These are phyloP conservation scores for Trachemys scripta DNA, from an alignment of 2,113 vertebrate species.

Conservation along the genomic window DNA sequence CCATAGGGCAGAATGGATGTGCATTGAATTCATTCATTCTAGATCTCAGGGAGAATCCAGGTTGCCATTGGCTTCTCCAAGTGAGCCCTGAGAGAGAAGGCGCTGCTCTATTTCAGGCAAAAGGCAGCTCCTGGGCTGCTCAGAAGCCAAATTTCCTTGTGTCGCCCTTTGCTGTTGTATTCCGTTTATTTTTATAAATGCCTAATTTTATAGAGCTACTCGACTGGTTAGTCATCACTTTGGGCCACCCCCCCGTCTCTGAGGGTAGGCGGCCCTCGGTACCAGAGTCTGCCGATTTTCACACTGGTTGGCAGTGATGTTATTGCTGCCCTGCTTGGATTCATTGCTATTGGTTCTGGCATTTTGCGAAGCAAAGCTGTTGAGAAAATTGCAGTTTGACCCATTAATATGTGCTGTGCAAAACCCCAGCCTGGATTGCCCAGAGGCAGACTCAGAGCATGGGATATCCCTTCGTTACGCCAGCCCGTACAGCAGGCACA, in stretches of 20 bases:
- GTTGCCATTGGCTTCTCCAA: slow-evolving; percentile 66
- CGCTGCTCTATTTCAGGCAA: slow-evolving; percentile 75
- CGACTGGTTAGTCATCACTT: slow-evolving; percentile 78
- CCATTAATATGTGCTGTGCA: slow-evolving; percentile 59
- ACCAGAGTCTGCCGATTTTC: slow-evolving; percentile 71
- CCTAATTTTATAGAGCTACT: slow-evolving; percentile 83
- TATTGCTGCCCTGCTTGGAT: slow-evolving; percentile 78
- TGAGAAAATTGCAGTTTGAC: slow-evolving; percentile 54
- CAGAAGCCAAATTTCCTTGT: slow-evolving; percentile 80
- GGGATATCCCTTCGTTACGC: background rate
- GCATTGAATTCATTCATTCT: background rate
- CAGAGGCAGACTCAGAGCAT: background rate
- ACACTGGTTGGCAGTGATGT: slow-evolving; percentile 57
- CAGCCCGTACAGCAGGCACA: background rate
- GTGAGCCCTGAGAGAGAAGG: slow-evolving; percentile 64
- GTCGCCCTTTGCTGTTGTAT: slow-evolving; percentile 81
- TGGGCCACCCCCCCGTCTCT: slow-evolving; percentile 68
- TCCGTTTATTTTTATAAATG: slow-evolving; percentile 82
- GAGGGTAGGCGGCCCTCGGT: slow-evolving; percentile 72
- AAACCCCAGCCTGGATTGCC: slow-evolving; percentile 1
- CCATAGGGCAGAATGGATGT: background rate
- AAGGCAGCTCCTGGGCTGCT: slow-evolving; percentile 69
- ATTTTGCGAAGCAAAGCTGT: slow-evolving; percentile 52
- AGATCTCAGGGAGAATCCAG: slow-evolving; percentile 59
- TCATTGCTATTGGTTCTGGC: slow-evolving; percentile 67